phyloP scores from a whole-genome alignment of 2,113 vertebrate genomes.

The Pteruthius melanotis region DNA sequence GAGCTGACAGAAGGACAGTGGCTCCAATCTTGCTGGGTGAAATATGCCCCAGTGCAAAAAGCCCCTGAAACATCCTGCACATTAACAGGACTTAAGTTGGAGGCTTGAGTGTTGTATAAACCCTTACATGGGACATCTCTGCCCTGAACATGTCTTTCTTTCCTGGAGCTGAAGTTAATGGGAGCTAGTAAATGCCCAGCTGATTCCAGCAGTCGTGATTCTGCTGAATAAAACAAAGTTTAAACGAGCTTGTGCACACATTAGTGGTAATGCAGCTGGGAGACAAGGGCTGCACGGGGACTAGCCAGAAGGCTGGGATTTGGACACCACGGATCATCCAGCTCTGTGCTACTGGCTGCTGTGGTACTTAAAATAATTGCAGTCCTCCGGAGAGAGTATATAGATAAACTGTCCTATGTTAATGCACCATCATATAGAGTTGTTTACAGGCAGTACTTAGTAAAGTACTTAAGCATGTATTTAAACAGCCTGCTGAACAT shows the following conservation, averaged over 20 bases:
- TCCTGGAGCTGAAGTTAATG: not conserved
- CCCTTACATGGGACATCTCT: not conserved
- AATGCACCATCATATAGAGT: conserved; percentile 10
- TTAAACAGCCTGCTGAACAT: conserved; percentile 57
- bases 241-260: not conserved
- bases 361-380: not conserved
- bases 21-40: not conserved
- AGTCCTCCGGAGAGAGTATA: not conserved
- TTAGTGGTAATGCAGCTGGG: not conserved
- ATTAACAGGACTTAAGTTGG: not conserved
- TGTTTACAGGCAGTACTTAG: conserved; percentile 40
- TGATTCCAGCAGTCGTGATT: not conserved
- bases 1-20: not conserved
- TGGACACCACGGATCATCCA: not conserved
- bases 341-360: not conserved
- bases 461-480: conserved; percentile 44
- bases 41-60: not conserved
- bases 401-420: conserved; percentile 1
- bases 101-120: not conserved
- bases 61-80: not conserved
- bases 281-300: not conserved
- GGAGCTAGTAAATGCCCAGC: not conserved
- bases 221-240: conserved; percentile 32
- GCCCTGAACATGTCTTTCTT: not conserved
- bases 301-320: not conserved